Evolutionary conservation across 2,797 vertebrate genomes (phyloP).

Genomic region (Babyrousa celebensis): DNA sequence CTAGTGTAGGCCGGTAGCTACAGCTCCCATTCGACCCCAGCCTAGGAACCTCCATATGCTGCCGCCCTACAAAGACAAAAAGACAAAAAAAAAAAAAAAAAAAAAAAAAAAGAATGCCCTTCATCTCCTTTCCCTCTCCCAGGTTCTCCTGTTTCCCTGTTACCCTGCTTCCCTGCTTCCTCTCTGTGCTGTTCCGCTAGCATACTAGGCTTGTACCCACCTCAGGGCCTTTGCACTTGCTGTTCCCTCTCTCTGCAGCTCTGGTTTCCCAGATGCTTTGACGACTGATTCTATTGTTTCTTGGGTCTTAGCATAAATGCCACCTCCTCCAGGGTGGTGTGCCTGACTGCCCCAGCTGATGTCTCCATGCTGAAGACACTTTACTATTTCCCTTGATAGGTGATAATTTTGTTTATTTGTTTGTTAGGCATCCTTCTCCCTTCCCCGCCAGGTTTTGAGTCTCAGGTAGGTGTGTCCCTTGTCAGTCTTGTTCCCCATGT

Average conservation of each 20-base stretch:
- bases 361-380: background rate
- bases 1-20: too few species aligned
- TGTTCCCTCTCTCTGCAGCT: background rate
- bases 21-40: too few species aligned
- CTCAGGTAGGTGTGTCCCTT: background rate
- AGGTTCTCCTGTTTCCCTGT: background rate
- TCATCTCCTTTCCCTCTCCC: background rate
- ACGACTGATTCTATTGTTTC: background rate
- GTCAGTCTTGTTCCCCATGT: background rate
- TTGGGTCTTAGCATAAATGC: background rate
- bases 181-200: background rate
- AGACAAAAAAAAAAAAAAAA: too few species aligned
- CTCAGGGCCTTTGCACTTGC: slow-evolving; percentile 49
- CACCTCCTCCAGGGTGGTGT: background rate
- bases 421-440: background rate
- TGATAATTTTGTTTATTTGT: background rate
- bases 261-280: background rate
- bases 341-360: background rate
- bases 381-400: background rate
- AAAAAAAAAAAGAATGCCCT: background rate
- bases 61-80: too few species aligned
- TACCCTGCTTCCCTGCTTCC: background rate
- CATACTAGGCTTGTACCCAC: background rate
- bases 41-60: too few species aligned
- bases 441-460: background rate